Percentiles rank a stretch among this genome's conserved stretches.
Conservation (phyloP, 1,140 invertebrate species). For the Anadara kagoshimensis region DNA sequence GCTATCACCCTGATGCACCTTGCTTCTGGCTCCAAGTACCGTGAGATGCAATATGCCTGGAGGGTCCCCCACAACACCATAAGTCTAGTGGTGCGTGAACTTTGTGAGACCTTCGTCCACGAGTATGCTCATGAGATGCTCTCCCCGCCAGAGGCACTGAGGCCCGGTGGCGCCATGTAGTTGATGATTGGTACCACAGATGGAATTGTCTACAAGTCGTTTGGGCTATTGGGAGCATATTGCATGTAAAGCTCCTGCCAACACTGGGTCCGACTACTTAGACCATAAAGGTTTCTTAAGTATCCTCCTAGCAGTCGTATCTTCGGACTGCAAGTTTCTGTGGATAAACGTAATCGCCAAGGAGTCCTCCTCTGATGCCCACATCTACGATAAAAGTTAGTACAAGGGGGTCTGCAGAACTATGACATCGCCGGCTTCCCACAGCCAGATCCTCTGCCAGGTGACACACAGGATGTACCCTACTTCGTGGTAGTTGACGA, state of each 20-base stretch:
- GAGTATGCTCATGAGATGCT: too few species aligned
- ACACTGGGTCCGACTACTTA: not conserved
- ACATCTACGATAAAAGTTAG: not conserved
- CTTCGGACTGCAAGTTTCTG: not conserved
- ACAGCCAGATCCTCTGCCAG: too few species aligned
- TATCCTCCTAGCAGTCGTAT: not conserved
- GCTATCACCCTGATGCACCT: too few species aligned
- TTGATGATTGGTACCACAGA: slow-evolving; percentile 7
- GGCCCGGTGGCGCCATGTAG: not conserved
- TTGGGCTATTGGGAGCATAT: not conserved
- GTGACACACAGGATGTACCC: too few species aligned
- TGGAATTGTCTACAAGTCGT: not conserved
- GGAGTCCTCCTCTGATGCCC: not conserved
- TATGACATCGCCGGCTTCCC: not conserved
- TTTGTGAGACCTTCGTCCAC: too few species aligned
- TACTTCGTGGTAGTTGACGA: too few species aligned
- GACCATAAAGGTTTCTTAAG: not conserved
- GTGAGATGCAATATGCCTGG: too few species aligned
- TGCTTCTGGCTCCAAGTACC: too few species aligned
- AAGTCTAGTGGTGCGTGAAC: too few species aligned
- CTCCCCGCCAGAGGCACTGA: not conserved
- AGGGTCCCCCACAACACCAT: too few species aligned
- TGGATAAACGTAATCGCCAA: not conserved
- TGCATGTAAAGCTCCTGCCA: too few species aligned
- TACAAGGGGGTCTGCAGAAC: not conserved